phyloP scores from a whole-genome alignment of 2,113 vertebrate genomes.

The Pycnonotus jocosus region DNA sequence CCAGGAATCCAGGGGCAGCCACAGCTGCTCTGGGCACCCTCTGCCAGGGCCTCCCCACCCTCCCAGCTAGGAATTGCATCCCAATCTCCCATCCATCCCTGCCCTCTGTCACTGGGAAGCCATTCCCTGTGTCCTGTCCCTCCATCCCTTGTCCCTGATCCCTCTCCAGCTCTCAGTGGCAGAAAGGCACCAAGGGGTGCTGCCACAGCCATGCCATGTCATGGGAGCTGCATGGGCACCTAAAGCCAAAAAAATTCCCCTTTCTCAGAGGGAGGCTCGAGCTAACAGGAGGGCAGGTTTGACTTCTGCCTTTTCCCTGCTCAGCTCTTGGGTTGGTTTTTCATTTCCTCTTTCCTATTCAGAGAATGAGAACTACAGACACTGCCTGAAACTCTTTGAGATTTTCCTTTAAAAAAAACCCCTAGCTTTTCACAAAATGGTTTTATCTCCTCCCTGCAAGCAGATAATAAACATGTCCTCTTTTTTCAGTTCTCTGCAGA shows the following conservation, averaged over 20 bases:
- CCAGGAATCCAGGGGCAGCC: neutral
- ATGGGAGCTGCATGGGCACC: rapidly evolving
- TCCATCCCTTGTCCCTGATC: neutral
- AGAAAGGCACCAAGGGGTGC: neutral
- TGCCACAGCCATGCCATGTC: neutral
- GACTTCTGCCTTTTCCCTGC: neutral
- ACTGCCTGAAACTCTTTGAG: neutral
- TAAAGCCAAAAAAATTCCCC: neutral
- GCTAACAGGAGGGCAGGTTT: neutral
- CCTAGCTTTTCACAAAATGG: neutral
- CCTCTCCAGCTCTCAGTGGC: neutral
- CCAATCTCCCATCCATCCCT: rapidly evolving
- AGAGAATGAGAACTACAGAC: neutral
- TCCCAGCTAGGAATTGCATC: rapidly evolving
- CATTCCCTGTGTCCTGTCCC: neutral
- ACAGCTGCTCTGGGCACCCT: neutral
- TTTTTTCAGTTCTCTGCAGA: neutral
- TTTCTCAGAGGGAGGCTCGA: neutral
- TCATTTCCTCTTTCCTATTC: neutral
- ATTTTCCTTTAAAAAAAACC: neutral
- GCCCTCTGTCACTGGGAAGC: neutral
- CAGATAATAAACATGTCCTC: neutral
- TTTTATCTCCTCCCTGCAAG: neutral
- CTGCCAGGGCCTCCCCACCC: neutral
- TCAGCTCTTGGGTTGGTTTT: too few relatives aligned